These are phyloP conservation scores for Oxytorus armatus DNA, from an alignment of 2,888 invertebrate species.

Conservation along the genomic window DNA sequence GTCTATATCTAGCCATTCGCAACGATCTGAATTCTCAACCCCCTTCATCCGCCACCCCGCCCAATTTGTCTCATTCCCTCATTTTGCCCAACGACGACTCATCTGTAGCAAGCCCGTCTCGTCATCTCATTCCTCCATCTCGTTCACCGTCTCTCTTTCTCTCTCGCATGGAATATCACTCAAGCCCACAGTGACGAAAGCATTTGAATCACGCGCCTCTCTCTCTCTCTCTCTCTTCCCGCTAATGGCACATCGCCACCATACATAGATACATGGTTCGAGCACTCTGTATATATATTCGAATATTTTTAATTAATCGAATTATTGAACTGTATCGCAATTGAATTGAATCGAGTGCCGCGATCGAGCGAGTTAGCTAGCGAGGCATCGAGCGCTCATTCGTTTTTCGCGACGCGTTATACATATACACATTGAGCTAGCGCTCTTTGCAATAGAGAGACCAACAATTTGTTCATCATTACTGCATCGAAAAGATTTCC, in stretches of 20 bases:
- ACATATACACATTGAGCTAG: slow-evolving; percentile 41
- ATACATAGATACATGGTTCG: slow-evolving; percentile 4
- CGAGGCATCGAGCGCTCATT: slow-evolving; percentile 66
- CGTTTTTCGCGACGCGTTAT: slow-evolving; percentile 65
- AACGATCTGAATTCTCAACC: slow-evolving; percentile 25
- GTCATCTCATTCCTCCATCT: neutral
- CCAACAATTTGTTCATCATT: slow-evolving; percentile 28
- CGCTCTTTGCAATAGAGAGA: neutral
- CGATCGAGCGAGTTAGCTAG: slow-evolving; percentile 66
- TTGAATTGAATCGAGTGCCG: slow-evolving; percentile 83
- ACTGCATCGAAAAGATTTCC: slow-evolving; percentile 1
- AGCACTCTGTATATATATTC: slow-evolving; percentile 49
- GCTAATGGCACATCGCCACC: slow-evolving; percentile 29
- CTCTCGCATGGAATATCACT: neutral
- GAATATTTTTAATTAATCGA: slow-evolving; percentile 84
- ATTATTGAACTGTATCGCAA: slow-evolving; percentile 84
- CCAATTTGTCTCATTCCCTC: slow-evolving; percentile 14
- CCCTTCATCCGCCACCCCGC: too few relatives aligned
- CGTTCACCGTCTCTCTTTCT: neutral
- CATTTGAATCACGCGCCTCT: slow-evolving; percentile 31
- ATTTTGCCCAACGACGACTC: slow-evolving; percentile 47
- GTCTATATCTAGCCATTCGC: slow-evolving; percentile 29
- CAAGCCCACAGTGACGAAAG: slow-evolving; percentile 31
- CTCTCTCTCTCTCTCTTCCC: slow-evolving; percentile 14
- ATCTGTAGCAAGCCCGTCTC: slow-evolving; percentile 22